Conservation (phyloP, 2,113 vertebrate genomes). For the Rissa tridactyla region DNA sequence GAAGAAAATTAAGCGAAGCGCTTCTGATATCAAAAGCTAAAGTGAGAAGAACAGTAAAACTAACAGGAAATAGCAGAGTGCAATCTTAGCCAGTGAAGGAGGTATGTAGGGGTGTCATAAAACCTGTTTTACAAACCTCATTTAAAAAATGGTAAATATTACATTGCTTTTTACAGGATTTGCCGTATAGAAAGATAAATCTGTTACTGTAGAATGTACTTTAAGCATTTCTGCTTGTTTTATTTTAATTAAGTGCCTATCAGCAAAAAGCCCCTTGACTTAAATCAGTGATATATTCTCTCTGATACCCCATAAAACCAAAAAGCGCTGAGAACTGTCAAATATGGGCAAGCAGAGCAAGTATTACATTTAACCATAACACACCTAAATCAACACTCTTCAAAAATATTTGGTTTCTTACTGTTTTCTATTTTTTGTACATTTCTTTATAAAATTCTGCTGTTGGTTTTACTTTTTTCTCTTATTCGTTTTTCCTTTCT, state of each 20-base stretch:
- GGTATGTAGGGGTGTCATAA: not conserved
- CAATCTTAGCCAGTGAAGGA: not conserved
- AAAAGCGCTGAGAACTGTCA: not conserved
- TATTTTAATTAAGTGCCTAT: not conserved
- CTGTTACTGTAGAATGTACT: not conserved
- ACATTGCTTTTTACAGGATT: not conserved
- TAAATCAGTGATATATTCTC: not conserved
- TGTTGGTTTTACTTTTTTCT: not conserved
- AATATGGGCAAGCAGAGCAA: not conserved
- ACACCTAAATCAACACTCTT: not conserved
- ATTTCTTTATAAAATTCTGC: not conserved
- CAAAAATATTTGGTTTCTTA: not conserved
- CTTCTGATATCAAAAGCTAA: not conserved
- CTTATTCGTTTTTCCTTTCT: not conserved
- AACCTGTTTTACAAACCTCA: not conserved
- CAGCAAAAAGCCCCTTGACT: not conserved
- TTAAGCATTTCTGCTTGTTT: not conserved
- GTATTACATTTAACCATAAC: not conserved
- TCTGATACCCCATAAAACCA: not conserved
- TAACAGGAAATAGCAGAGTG: not conserved
- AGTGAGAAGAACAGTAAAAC: not conserved
- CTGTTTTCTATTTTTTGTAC: not conserved
- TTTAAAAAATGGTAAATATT: not conserved
- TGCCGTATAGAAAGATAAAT: not conserved
- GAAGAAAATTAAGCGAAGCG: not conserved